A percentile compares a stretch with the other conserved stretches of the same genome.
phyloP scores from a whole-genome alignment of 2,113 vertebrate species.

The Thalassoma bifasciatum region DNA sequence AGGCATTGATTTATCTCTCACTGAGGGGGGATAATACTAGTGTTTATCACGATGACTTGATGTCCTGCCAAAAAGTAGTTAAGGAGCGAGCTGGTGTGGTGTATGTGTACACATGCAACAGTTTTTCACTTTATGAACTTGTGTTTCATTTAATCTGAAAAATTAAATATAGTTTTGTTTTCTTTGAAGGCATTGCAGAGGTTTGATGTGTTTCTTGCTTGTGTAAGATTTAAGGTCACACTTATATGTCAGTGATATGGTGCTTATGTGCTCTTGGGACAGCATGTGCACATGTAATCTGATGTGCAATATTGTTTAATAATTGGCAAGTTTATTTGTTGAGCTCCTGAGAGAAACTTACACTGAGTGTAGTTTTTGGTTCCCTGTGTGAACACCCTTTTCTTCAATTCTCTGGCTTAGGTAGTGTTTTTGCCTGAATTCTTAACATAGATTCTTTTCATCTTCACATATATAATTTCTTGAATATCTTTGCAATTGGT shows the following conservation, averaged over 20 bases:
- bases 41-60: conserved; percentile 62
- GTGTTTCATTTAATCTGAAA: background rate
- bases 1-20: conserved; percentile 71
- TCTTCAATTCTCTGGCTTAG: too few relatives aligned
- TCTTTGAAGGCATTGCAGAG: conserved; percentile 28
- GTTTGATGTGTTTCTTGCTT: conserved; percentile 9
- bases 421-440: too few relatives aligned
- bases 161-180: background rate
- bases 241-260: background rate
- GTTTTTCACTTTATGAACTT: background rate
- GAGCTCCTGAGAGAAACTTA: too few relatives aligned
- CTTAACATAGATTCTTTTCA: too few relatives aligned
- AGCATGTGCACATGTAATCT: background rate
- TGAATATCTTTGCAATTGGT: too few relatives aligned
- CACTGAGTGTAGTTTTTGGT: too few relatives aligned
- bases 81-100: conserved; percentile 16
- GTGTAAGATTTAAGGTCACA: conserved; percentile 34
- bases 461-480: too few relatives aligned
- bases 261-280: background rate
- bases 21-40: conserved; percentile 56
- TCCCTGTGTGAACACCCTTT: too few relatives aligned
- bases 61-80: conserved; percentile 52
- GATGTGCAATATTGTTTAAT: too few relatives aligned
- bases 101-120: conserved; percentile 7
- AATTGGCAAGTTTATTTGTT: too few relatives aligned